These are phyloP conservation scores for Deroplatys truncata DNA, from an alignment of 2,888 invertebrate genomes.

Conservation along the genomic window DNA sequence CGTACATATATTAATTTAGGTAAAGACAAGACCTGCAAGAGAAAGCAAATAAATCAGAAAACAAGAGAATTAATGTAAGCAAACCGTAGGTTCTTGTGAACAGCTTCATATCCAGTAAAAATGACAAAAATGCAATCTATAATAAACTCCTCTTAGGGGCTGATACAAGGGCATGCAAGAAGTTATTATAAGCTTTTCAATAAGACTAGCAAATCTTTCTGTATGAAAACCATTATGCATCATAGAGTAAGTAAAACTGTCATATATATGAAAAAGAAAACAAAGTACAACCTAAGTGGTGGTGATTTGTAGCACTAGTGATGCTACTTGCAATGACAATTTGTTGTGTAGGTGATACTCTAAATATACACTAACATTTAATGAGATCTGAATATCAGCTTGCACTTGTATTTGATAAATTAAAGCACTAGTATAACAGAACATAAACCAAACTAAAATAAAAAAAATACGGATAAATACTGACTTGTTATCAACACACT, in stretches of 20 bases:
- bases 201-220: not conserved
- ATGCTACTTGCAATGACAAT: not conserved
- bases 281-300: not conserved
- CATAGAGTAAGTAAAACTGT: not conserved
- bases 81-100: too few relatives aligned
- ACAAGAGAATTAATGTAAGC: not conserved
- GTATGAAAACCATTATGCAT: not conserved
- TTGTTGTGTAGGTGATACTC: not conserved
- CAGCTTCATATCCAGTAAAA: not conserved
- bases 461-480: not conserved
- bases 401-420: not conserved
- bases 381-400: not conserved
- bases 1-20: not conserved
- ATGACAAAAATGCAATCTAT: not conserved
- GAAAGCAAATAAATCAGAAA: not conserved
- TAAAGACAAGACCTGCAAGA: not conserved
- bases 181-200: not conserved
- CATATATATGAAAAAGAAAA: not conserved
- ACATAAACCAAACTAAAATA: not conserved
- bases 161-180: not conserved
- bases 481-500: not conserved
- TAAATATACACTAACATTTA: not conserved
- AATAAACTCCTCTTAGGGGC: not conserved
- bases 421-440: not conserved
- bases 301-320: not conserved